phyloP scores from a whole-genome alignment of 2,113 vertebrate species.

The Hystrix brachyura region DNA sequence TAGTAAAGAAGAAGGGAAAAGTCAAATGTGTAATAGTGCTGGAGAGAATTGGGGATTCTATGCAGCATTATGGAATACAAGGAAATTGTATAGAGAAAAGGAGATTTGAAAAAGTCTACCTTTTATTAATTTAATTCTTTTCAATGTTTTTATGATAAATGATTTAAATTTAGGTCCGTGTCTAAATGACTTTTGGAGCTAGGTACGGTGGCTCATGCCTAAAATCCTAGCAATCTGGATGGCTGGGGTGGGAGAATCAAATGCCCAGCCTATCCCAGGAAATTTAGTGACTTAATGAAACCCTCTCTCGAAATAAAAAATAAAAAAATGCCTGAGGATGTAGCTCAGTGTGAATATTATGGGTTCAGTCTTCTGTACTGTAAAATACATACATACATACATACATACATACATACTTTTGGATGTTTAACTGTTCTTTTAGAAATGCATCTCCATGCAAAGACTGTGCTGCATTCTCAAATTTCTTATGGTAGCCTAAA shows the following conservation, averaged over 20 bases:
- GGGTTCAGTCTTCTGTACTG: no score
- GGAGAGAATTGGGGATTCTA: background rate
- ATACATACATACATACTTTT: background rate
- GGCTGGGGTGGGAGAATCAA: no score
- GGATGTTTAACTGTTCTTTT: background rate
- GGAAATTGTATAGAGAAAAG: background rate
- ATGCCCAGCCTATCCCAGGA: no score
- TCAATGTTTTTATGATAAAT: background rate
- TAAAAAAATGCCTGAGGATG: no score
- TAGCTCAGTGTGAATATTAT: no score
- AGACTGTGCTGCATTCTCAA: background rate
- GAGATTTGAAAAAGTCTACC: background rate
- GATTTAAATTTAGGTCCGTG: background rate
- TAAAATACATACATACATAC: no score
- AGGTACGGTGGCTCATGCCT: no score
- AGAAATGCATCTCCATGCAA: background rate
- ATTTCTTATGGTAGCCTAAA: background rate
- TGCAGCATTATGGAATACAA: background rate
- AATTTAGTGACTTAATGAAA: no score
- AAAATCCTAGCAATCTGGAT: no score
- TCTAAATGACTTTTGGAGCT: conserved; percentile 14
- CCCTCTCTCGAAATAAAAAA: no score
- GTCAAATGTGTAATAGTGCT: background rate
- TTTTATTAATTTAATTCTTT: conserved; percentile 1
- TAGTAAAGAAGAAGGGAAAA: background rate